Percentiles rank a stretch among this genome's conserved stretches.
Conservation (phyloP, 2,888 invertebrate species). For the Cotesia congregata region DNA sequence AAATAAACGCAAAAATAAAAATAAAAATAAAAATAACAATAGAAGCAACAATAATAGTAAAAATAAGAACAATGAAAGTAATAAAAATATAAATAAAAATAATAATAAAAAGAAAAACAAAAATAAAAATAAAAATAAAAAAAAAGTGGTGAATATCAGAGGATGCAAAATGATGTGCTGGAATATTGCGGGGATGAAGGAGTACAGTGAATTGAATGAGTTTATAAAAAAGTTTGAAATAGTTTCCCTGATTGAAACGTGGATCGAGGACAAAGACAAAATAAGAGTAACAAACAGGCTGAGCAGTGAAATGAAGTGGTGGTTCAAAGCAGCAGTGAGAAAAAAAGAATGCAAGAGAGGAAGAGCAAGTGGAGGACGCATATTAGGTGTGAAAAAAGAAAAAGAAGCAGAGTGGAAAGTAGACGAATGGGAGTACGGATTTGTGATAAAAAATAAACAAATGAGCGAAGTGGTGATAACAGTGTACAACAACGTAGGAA, state of each 20-base stretch:
- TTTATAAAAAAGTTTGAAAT: too few species aligned
- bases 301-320: constrained; percentile 9
- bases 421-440: constrained; percentile 17
- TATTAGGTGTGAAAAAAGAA: constrained; percentile 22
- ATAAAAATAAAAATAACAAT: too few species aligned
- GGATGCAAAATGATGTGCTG: too few species aligned
- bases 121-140: too few species aligned
- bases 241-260: not conserved
- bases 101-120: too few species aligned
- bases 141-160: too few species aligned
- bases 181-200: too few species aligned
- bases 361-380: constrained; percentile 21
- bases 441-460: not conserved
- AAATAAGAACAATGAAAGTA: too few species aligned
- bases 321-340: constrained; percentile 11
- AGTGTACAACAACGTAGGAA: constrained; percentile 27
- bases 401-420: constrained; percentile 7
- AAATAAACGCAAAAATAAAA: too few species aligned
- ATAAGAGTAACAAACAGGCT: not conserved
- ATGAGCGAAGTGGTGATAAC: constrained; percentile 8
- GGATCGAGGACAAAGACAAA: constrained; percentile 23
- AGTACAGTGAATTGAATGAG: too few species aligned
- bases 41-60: too few species aligned
- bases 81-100: too few species aligned
- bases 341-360: constrained; percentile 16